phyloP scores from a whole-genome alignment of 2,797 vertebrate genomes.

The Sebastes trivittatus region DNA sequence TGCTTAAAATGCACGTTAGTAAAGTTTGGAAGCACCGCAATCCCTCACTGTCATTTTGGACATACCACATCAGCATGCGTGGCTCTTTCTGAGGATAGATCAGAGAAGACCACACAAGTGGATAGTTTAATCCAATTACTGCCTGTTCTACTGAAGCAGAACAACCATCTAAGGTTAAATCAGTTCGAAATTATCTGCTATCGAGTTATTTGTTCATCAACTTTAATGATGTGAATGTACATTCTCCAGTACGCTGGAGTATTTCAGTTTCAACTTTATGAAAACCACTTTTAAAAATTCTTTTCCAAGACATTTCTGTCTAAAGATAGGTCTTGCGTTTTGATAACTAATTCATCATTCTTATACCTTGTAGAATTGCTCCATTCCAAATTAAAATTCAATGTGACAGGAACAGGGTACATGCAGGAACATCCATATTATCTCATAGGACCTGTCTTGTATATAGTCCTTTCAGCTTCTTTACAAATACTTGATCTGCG shows the following conservation, averaged over 20 bases:
- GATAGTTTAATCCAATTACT: slow-evolving; percentile 65
- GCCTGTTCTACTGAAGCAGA: slow-evolving; percentile 14
- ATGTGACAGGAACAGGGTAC: slow-evolving; percentile 67
- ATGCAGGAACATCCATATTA: slow-evolving; percentile 64
- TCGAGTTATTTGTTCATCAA: slow-evolving; percentile 35
- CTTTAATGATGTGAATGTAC: slow-evolving; percentile 21
- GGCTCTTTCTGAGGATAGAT: slow-evolving; percentile 49
- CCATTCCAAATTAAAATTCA: slow-evolving; percentile 57
- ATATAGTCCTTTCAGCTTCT: slow-evolving; percentile 81
- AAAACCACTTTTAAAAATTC: slow-evolving; percentile 22
- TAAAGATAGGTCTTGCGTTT: slow-evolving; percentile 62
- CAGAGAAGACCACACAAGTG: slow-evolving; percentile 68
- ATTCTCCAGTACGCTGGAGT: slow-evolving; percentile 8
- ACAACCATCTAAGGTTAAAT: slow-evolving; percentile 50
- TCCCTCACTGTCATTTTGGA: slow-evolving; percentile 22
- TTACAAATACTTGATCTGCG: slow-evolving; percentile 86
- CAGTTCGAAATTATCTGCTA: slow-evolving; percentile 41
- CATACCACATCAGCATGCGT: slow-evolving; percentile 39
- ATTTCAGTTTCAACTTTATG: slow-evolving; percentile 13
- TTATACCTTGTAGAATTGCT: slow-evolving; percentile 57
- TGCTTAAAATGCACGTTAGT: slow-evolving; percentile 21
- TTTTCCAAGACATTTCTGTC: slow-evolving; percentile 28
- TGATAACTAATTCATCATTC: slow-evolving; percentile 70
- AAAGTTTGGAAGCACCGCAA: slow-evolving; percentile 10
- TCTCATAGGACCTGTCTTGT: slow-evolving; percentile 71